Evolutionary conservation across 2,797 vertebrate genomes (phyloP).

Genomic region (Cyclopterus lumpus): DNA sequence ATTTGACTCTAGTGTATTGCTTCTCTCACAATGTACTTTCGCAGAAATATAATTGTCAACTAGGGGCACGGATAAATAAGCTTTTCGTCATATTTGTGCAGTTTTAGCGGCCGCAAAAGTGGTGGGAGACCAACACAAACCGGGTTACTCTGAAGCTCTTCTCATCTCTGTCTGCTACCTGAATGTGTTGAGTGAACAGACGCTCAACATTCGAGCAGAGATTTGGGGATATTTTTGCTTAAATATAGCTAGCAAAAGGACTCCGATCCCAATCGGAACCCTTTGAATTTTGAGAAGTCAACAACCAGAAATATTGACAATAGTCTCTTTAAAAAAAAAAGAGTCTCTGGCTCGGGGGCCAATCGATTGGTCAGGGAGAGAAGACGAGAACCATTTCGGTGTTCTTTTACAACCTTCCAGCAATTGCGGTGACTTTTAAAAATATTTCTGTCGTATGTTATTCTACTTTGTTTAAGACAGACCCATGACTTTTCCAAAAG

Average conservation of each 20-base stretch:
- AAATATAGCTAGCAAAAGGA: neutral
- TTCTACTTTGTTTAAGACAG: neutral
- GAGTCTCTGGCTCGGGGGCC: neutral
- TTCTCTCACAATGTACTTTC: neutral
- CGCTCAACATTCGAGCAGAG: neutral
- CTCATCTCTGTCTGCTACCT: neutral
- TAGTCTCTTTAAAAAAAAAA: neutral
- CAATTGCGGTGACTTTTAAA: neutral
- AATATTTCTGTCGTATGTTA: neutral
- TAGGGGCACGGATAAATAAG: neutral
- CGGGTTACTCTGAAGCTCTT: neutral
- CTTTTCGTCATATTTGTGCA: neutral
- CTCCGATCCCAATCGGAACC: neutral
- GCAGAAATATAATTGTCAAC: neutral
- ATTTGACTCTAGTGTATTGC: neutral
- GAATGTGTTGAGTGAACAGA: neutral
- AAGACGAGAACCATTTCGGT: conserved; percentile 6
- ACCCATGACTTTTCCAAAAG: neutral
- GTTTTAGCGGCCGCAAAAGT: neutral
- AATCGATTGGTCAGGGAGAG: conserved; percentile 23
- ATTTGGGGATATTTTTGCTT: neutral
- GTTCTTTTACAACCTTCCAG: conserved; percentile 16
- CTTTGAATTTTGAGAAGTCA: neutral
- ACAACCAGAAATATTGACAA: neutral
- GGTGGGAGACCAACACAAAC: neutral